Evolutionary conservation across 2,888 invertebrate species (phyloP).

Genomic region (Choreutis nemorana): DNA sequence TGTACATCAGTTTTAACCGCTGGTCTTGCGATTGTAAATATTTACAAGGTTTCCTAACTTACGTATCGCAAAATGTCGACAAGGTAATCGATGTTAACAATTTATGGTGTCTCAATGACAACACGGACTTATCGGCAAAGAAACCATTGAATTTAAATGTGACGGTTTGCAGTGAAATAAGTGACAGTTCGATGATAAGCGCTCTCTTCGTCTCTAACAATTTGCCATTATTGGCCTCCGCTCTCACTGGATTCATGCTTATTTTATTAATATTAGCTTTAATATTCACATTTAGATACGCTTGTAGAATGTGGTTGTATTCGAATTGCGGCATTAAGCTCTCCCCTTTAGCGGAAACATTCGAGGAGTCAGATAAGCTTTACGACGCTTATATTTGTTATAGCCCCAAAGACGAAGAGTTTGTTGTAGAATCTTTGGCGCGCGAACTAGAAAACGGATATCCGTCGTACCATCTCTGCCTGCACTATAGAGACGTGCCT

Average conservation of each 20-base stretch:
- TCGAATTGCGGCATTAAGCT: slow-evolving; percentile 87
- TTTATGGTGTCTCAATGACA: slow-evolving; percentile 80
- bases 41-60: slow-evolving; percentile 81
- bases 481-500: slow-evolving; percentile 88
- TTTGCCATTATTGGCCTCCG: slow-evolving; percentile 81
- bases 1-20: slow-evolving; percentile 81
- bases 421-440: slow-evolving; percentile 85
- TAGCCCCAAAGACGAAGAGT: slow-evolving; percentile 91
- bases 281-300: slow-evolving; percentile 86
- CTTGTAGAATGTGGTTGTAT: slow-evolving; percentile 88
- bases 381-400: slow-evolving; percentile 95
- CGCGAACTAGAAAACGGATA: slow-evolving; percentile 85
- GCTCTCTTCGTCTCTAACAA: slow-evolving; percentile 84
- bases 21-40: slow-evolving; percentile 94
- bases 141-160: slow-evolving; percentile 84
- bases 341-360: slow-evolving; percentile 73
- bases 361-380: slow-evolving; percentile 84
- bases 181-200: slow-evolving; percentile 81
- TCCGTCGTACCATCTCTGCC: slow-evolving; percentile 82
- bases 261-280: slow-evolving; percentile 80
- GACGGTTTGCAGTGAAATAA: slow-evolving; percentile 85
- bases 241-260: slow-evolving; percentile 78
- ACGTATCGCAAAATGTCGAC: slow-evolving; percentile 81
- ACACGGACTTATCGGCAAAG: slow-evolving; percentile 71
- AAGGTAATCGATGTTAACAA: slow-evolving; percentile 78